Evolutionary conservation across 2,113 vertebrate species (phyloP), one percentile per base, ranked within the genome.

Genomic region (Lepisosteus osseus): DNA sequence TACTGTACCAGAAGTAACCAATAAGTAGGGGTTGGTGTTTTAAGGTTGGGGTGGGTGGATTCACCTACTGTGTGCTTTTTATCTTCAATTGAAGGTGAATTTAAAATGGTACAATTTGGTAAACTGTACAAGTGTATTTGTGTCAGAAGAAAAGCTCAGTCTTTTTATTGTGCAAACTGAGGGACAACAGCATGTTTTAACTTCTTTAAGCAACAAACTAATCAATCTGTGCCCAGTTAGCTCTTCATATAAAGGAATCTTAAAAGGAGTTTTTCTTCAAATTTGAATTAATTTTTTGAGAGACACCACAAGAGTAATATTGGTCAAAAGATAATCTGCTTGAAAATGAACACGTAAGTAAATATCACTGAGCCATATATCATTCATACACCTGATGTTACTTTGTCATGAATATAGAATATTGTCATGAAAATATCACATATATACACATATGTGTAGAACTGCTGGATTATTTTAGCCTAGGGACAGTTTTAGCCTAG

Each of bases 321-420:
- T 89, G 85, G 89, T 88, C 90, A 80, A 90, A 87, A 91, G 89
- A 82, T 78, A 87, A 86, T 78, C 82, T 88, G 89, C 87, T 88
- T 90, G 88, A 78, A 79, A 83, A 82, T 84, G 86, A 85, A 92
- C 86, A 82, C 87, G 90, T 89, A 86, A 88, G 87, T 81, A 90
- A 82, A 87, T 86, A 86, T 90, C 91, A 89, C 81, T 78, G 83
- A 92, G 90, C 88, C 81, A 89, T 84, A 76, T 86, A 80, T 88
- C 88, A 92, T 92, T 90, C 89, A 90, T 92, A 92, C 90, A 88
- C 88, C 86, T 90, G 91, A 91, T 89, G 83, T 86, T 86, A 81
- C 76, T 79, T 86, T 80, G 87, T 88, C 89, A 89, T 90, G 86
- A 84, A 86, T 86, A 88, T 88, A 86, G 85, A 84, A 86, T 89